phyloP scores from a whole-genome alignment of 2,888 invertebrate genomes.

The Cheilosia soror region DNA sequence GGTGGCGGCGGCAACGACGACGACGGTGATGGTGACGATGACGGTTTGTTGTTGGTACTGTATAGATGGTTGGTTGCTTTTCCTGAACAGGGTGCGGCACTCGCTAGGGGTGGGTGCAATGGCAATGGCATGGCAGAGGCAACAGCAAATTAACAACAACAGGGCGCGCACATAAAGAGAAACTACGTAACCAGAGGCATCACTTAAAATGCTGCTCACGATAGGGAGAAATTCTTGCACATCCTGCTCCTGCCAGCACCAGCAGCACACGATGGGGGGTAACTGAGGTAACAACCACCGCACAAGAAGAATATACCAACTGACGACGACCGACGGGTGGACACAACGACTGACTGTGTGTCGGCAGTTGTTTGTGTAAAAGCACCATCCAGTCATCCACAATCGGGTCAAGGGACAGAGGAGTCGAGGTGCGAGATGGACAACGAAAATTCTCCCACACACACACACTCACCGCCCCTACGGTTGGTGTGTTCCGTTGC shows the following conservation, averaged over 20 bases:
- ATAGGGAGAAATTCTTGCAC: constrained; percentile 64
- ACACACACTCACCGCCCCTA: constrained; percentile 5
- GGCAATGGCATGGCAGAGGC: constrained; percentile 22
- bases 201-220: constrained; percentile 74
- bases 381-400: constrained; percentile 33
- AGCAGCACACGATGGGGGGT: not conserved
- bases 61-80: constrained; percentile 54
- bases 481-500: not conserved
- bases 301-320: not conserved
- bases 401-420: constrained; percentile 20
- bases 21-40: constrained; percentile 49
- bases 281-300: constrained; percentile 49
- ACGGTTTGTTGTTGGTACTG: constrained; percentile 37
- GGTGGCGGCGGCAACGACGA: not conserved
- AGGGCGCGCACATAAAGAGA: constrained; percentile 58
- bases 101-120: not conserved
- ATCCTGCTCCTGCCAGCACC: constrained; percentile 21
- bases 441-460: constrained; percentile 45
- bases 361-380: constrained; percentile 60
- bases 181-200: constrained; percentile 67
- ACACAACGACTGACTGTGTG: constrained; percentile 52
- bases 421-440: not conserved
- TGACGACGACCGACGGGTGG: constrained; percentile 17
- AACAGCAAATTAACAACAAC: constrained; percentile 72
- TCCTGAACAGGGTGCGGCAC: constrained; percentile 49